Conservation (phyloP, 2,797 vertebrate genomes). For the Oreortyx pictus region DNA sequence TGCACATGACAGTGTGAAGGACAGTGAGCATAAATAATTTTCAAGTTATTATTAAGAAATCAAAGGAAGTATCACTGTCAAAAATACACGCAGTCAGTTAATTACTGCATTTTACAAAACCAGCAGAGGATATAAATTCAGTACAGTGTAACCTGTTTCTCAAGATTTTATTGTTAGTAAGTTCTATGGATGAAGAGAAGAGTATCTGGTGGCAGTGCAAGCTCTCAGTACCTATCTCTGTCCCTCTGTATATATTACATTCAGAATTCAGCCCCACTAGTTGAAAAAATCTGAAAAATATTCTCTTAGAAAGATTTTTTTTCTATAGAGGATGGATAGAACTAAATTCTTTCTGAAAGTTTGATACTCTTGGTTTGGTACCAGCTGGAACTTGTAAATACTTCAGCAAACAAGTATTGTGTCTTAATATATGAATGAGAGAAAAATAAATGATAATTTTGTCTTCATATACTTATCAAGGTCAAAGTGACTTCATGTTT, state of each 20-base stretch:
- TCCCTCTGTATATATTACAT: rapidly evolving
- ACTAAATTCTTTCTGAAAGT: not conserved
- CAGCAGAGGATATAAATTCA: not conserved
- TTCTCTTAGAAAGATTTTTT: no score
- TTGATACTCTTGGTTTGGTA: not conserved
- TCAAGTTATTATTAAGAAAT: not conserved
- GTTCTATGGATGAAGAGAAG: not conserved
- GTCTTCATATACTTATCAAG: not conserved
- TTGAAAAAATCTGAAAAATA: not conserved
- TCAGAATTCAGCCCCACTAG: not conserved
- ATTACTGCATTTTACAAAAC: not conserved
- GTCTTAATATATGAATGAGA: not conserved
- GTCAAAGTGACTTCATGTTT: not conserved
- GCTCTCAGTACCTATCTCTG: not conserved
- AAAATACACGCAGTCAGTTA: not conserved
- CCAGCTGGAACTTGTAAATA: not conserved
- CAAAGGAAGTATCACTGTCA: not conserved
- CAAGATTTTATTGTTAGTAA: not conserved
- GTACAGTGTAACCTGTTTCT: not conserved
- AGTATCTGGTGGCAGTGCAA: not conserved
- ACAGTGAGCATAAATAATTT: not conserved
- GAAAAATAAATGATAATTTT: not conserved
- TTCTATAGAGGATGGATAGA: not conserved
- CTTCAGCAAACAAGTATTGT: not conserved
- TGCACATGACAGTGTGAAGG: not conserved